These are phyloP conservation scores for Lepidotrigona ventralis DNA, from an alignment of 1,140 invertebrate species.

Conservation along the genomic window DNA sequence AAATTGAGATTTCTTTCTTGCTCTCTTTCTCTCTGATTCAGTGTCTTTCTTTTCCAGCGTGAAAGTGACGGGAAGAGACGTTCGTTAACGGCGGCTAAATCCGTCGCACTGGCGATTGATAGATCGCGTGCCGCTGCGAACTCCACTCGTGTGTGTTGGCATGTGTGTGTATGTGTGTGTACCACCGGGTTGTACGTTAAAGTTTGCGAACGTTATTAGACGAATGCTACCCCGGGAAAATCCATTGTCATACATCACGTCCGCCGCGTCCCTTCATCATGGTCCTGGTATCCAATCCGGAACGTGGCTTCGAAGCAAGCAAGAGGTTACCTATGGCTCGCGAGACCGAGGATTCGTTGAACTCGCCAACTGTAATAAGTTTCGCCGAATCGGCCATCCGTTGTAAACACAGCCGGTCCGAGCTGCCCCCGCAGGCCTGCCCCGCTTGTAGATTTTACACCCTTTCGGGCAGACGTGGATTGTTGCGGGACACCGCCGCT, in stretches of 20 bases:
- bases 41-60: no score
- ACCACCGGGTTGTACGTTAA: not conserved
- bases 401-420: slow-evolving; percentile 48
- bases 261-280: slow-evolving; percentile 36
- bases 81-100: not conserved
- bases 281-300: not conserved
- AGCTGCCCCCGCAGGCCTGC: not conserved
- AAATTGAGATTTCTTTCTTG: not conserved
- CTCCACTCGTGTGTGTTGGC: not conserved
- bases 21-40: not conserved
- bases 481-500: slow-evolving; percentile 62
- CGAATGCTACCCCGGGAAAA: slow-evolving; percentile 21
- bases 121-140: slow-evolving; percentile 8
- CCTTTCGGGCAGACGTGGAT: slow-evolving; percentile 53
- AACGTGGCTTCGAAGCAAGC: not conserved
- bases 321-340: not conserved
- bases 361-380: slow-evolving; percentile 54
- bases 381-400: slow-evolving; percentile 54
- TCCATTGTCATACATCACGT: slow-evolving; percentile 31
- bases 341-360: slow-evolving; percentile 23
- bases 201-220: slow-evolving; percentile 49
- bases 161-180: no score
- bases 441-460: slow-evolving; percentile 55
- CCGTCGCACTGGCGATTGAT: not conserved
- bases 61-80: not conserved